Evolutionary conservation across 2,797 vertebrate genomes (phyloP).

Genomic region (Knipowitschia caucasica): DNA sequence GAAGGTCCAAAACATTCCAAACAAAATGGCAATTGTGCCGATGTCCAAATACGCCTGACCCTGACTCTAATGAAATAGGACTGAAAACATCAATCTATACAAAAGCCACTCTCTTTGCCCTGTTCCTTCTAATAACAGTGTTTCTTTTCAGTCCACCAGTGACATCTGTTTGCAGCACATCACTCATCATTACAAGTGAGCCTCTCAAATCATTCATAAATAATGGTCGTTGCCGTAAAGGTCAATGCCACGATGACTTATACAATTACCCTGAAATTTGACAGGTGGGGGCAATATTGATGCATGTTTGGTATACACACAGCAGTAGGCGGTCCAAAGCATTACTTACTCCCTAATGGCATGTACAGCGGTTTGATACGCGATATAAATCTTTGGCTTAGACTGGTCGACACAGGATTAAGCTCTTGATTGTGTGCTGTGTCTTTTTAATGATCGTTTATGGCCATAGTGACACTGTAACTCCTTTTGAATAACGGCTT

Average conservation of each 20-base stretch:
- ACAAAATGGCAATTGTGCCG: too few relatives aligned
- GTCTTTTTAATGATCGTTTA: slow-evolving; percentile 49
- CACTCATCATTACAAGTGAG: slow-evolving; percentile 4
- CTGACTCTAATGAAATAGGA: background rate
- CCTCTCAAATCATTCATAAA: slow-evolving; percentile 12
- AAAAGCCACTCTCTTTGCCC: background rate
- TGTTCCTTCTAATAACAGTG: background rate
- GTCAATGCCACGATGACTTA: slow-evolving; percentile 9
- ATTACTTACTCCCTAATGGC: slow-evolving; percentile 13
- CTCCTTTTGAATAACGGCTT: slow-evolving; percentile 38
- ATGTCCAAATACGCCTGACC: too few relatives aligned
- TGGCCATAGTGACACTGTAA: slow-evolving; percentile 40
- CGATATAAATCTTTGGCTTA: slow-evolving; percentile 35
- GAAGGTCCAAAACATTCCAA: too few relatives aligned
- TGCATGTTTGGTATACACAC: slow-evolving; percentile 2
- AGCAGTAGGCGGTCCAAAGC: background rate
- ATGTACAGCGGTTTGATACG: slow-evolving; percentile 15
- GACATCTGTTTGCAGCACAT: slow-evolving; percentile 18
- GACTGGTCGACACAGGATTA: slow-evolving; percentile 34
- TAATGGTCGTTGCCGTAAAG: background rate
- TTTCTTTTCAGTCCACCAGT: background rate
- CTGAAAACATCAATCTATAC: background rate
- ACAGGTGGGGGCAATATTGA: slow-evolving; percentile 5
- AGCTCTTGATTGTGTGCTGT: slow-evolving; percentile 33
- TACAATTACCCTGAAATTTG: slow-evolving; percentile 3